phyloP scores from a whole-genome alignment of 2,888 invertebrate genomes.

The Lithosia quadra region DNA sequence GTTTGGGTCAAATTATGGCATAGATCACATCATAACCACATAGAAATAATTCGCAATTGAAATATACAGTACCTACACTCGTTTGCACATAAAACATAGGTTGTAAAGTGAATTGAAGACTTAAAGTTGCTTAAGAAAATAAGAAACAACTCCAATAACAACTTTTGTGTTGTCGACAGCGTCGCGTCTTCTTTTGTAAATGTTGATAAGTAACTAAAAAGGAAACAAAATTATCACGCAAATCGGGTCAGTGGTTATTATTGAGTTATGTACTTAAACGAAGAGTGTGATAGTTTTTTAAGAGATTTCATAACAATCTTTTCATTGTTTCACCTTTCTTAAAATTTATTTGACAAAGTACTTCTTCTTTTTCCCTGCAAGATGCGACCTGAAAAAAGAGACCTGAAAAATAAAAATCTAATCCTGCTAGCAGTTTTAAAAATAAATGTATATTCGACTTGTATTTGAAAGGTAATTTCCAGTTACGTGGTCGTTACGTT shows the following conservation, averaged over 20 bases:
- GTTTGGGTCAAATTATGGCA: no score
- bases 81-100: slow-evolving; percentile 1
- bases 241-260: background rate
- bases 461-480: background rate
- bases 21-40: no score
- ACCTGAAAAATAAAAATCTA: background rate
- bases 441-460: background rate
- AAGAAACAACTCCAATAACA: background rate
- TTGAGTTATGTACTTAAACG: background rate
- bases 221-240: background rate
- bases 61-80: background rate
- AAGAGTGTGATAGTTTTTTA: background rate
- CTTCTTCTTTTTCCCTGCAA: no score
- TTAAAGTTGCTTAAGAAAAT: background rate
- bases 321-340: no score
- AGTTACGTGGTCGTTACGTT: background rate
- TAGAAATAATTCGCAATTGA: no score
- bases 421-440: background rate
- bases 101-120: slow-evolving; percentile 26
- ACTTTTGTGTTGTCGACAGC: slow-evolving; percentile 1
- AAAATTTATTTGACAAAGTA: no score
- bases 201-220: background rate
- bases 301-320: background rate
- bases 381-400: no score
- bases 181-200: background rate